phyloP scores from a whole-genome alignment of 2,797 vertebrate species.

The Tragelaphus oryx region DNA sequence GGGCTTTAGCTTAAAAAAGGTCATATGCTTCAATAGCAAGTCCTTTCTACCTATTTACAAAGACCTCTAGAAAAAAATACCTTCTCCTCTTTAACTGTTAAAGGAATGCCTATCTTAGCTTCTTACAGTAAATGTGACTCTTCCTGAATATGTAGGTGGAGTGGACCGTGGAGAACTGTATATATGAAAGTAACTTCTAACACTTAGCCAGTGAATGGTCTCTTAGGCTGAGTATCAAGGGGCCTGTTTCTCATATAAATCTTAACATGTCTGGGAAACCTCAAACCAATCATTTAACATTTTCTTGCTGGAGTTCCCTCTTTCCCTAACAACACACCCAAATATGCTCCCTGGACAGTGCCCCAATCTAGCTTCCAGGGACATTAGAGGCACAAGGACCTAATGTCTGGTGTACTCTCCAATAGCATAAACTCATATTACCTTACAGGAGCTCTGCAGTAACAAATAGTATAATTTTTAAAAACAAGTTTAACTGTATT shows the following conservation, averaged over 20 bases:
- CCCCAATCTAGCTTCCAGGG: neutral
- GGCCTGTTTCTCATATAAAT: neutral
- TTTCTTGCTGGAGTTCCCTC: neutral
- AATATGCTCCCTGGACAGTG: neutral
- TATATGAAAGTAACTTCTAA: neutral
- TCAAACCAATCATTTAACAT: neutral
- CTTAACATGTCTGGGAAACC: neutral
- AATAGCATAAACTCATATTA: neutral
- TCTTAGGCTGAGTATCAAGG: neutral
- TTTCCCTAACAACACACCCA: neutral
- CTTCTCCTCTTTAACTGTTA: neutral
- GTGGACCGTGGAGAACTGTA: rapidly evolving
- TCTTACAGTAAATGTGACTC: neutral
- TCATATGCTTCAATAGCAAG: neutral
- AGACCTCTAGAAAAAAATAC: neutral
- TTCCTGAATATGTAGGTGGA: neutral
- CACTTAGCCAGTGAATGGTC: neutral
- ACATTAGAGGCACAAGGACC: neutral
- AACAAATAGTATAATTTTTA: neutral
- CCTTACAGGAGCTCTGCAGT: neutral
- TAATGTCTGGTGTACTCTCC: neutral
- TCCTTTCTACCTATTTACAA: neutral
- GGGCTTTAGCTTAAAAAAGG: neutral
- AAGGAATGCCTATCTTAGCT: neutral
- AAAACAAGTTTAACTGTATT: neutral